Conservation (phyloP, 2,113 vertebrate genomes). For the Pygoscelis antarcticus region DNA sequence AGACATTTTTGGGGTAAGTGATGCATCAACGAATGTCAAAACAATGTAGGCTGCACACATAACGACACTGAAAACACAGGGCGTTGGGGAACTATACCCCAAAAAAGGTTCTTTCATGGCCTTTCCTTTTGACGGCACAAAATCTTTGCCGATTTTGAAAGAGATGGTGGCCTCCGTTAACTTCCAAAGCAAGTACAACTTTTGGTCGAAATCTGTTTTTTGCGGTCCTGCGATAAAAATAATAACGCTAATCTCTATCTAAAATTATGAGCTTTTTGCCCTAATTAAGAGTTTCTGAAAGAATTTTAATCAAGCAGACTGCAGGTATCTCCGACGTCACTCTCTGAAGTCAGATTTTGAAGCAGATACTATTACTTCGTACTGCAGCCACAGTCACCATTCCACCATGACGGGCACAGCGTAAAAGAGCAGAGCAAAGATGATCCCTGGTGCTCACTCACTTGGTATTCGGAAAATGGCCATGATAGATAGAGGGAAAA, state of each 20-base stretch:
- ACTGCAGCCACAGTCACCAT: not conserved
- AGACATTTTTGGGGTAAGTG: not conserved
- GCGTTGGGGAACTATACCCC: not conserved
- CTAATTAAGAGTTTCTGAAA: not conserved
- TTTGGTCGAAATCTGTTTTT: not conserved
- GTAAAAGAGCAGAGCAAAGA: not conserved
- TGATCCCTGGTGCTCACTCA: not conserved
- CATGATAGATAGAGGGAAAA: not conserved
- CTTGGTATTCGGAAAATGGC: not conserved
- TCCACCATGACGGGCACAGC: fast-evolving
- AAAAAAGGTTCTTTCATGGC: not conserved
- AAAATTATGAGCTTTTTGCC: not conserved
- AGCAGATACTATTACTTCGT: fast-evolving
- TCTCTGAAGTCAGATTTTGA: not conserved
- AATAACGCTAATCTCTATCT: not conserved
- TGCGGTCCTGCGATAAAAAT: not conserved
- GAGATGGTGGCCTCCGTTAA: fast-evolving
- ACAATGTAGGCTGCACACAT: not conserved
- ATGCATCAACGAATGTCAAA: not conserved
- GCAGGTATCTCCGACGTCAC: not conserved
- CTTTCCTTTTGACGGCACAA: not conserved
- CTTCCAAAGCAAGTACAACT: not conserved
- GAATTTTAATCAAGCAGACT: not conserved
- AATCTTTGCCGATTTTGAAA: not conserved
- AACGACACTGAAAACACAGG: not conserved